Percentiles rank a stretch among this genome's conserved stretches.
These are phyloP conservation scores for cattle (Bos taurus) DNA, from an alignment of 2,113 vertebrate genomes.

Conservation along the genomic window DNA sequence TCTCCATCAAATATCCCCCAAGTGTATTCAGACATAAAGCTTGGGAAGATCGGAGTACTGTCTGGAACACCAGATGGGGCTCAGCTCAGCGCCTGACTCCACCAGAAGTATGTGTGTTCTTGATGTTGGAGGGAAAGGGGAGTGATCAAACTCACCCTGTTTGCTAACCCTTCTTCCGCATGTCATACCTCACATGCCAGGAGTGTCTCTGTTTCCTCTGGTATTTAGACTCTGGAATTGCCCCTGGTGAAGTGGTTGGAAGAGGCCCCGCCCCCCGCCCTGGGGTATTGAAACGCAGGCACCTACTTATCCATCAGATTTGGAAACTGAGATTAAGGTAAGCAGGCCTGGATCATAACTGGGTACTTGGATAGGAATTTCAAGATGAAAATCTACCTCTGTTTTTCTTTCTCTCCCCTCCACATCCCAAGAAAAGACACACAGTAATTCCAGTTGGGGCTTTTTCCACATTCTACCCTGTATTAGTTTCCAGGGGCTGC, in stretches of 20 bases:
- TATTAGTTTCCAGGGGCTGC: not conserved
- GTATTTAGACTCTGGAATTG: not conserved
- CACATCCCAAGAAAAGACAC: not conserved
- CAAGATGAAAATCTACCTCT: not conserved
- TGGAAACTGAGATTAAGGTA: not conserved
- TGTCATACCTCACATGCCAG: not conserved
- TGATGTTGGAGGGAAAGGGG: not conserved
- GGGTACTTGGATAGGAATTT: not conserved
- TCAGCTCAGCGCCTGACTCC: not conserved
- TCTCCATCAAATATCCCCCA: not conserved
- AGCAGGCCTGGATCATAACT: not conserved
- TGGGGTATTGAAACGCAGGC: not conserved
- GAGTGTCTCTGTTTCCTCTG: fast-evolving
- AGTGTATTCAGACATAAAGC: not conserved
- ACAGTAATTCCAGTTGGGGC: not conserved
- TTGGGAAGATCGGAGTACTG: too few species aligned
- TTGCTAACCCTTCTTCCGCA: fast-evolving
- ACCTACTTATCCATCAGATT: fast-evolving
- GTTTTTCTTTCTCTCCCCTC: not conserved
- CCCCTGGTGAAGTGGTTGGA: not conserved
- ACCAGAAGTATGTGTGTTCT: not conserved
- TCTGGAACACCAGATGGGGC: too few species aligned
- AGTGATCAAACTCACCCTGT: not conserved
- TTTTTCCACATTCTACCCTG: not conserved
- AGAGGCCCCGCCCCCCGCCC: fast-evolving